Percentiles rank a stretch among this genome's conserved stretches.
phyloP scores from a whole-genome alignment of 2,888 invertebrate species.

The Octodonta nipae region DNA sequence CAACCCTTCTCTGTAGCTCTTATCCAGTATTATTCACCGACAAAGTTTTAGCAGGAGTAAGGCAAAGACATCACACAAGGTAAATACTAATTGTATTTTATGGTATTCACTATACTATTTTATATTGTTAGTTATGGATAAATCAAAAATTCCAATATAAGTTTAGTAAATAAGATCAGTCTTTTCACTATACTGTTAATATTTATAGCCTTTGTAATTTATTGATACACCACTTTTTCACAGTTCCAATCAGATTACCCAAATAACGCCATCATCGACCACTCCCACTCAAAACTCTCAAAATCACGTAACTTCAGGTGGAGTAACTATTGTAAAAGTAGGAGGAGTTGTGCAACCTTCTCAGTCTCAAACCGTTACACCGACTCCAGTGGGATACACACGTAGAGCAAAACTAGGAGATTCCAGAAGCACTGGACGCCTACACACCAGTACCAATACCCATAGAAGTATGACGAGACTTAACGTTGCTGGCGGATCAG shows the following conservation, averaged over 20 bases:
- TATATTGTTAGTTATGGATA: too few species aligned
- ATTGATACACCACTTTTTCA: neutral
- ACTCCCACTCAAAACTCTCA: slow-evolving; percentile 9
- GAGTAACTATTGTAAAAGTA: slow-evolving; percentile 68
- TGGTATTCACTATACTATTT: too few species aligned
- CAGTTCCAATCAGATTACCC: slow-evolving; percentile 10
- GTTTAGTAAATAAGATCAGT: too few species aligned
- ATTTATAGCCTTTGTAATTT: slow-evolving; percentile 1
- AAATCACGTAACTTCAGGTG: slow-evolving; percentile 55
- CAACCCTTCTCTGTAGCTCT: slow-evolving; percentile 65
- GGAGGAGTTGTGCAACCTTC: slow-evolving; percentile 36
- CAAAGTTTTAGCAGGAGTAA: slow-evolving; percentile 60
- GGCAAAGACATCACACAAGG: slow-evolving; percentile 46
- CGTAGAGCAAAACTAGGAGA: slow-evolving; percentile 55
- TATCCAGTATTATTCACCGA: slow-evolving; percentile 71
- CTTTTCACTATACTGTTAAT: too few species aligned
- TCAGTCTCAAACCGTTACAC: slow-evolving; percentile 14
- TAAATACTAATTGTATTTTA: too few species aligned
- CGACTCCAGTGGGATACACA: slow-evolving; percentile 40
- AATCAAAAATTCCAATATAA: too few species aligned
- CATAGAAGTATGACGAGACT: slow-evolving; percentile 68
- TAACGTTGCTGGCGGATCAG: slow-evolving; percentile 52
- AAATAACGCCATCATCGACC: slow-evolving; percentile 17
- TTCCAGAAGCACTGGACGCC: slow-evolving; percentile 59
- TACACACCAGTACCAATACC: slow-evolving; percentile 58